Percentiles rank a stretch among this genome's conserved stretches.
Evolutionary conservation across 2,888 invertebrate species (phyloP).

Genomic region (Anarsia innoxiella): DNA sequence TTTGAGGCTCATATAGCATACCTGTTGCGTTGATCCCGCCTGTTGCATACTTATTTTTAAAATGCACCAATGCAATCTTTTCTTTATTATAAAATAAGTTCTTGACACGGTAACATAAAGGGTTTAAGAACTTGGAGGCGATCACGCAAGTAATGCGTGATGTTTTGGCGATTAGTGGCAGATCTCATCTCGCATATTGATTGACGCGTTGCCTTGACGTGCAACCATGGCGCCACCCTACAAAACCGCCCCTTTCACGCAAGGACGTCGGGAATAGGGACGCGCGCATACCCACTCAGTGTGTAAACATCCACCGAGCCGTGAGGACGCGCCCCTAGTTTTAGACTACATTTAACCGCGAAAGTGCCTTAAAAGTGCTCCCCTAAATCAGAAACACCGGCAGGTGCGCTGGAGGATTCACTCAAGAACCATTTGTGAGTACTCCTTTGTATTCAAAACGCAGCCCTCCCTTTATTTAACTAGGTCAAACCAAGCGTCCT

Average conservation of each 20-base stretch:
- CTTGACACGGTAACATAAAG: too few species aligned
- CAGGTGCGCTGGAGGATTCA: slow-evolving; percentile 52
- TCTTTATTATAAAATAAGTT: background rate
- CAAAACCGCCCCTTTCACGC: slow-evolving; percentile 64
- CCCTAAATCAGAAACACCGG: slow-evolving; percentile 27
- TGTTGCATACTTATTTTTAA: slow-evolving; percentile 30
- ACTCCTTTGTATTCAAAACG: slow-evolving; percentile 20
- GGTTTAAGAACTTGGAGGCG: slow-evolving; percentile 11
- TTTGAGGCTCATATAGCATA: slow-evolving; percentile 44
- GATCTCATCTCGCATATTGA: slow-evolving; percentile 70
- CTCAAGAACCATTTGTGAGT: slow-evolving; percentile 61
- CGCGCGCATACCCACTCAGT: slow-evolving; percentile 69
- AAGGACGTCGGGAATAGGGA: slow-evolving; percentile 71
- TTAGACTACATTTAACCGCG: slow-evolving; percentile 34
- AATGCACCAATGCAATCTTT: slow-evolving; percentile 6
- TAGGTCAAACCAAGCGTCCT: slow-evolving; percentile 69
- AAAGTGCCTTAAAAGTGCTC: slow-evolving; percentile 34
- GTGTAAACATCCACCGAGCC: slow-evolving; percentile 44
- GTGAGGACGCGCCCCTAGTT: slow-evolving; percentile 44
- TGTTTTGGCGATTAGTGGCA: slow-evolving; percentile 39
- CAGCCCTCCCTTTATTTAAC: slow-evolving; percentile 31
- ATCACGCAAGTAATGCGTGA: slow-evolving; percentile 23
- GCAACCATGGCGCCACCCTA: slow-evolving; percentile 66
- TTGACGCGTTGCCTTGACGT: slow-evolving; percentile 63
- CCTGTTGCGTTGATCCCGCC: slow-evolving; percentile 40